These are phyloP conservation scores for Arrhamphus sclerolepis DNA, from an alignment of 2,797 vertebrate species.

Conservation along the genomic window DNA sequence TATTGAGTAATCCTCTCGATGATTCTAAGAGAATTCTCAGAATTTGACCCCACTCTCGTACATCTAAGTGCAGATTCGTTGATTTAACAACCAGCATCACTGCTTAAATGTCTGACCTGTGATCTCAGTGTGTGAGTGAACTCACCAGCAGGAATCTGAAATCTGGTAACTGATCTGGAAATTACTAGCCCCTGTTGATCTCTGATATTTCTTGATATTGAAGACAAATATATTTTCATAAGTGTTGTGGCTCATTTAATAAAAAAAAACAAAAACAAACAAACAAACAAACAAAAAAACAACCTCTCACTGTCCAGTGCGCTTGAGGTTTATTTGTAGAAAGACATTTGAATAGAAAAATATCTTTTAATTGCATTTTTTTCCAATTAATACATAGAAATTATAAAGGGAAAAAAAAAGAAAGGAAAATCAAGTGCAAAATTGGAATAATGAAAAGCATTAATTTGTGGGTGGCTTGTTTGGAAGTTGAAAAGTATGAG, in stretches of 20 bases:
- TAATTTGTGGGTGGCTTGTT: slow-evolving; percentile 16
- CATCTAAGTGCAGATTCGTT: slow-evolving; percentile 25
- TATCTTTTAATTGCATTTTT: slow-evolving; percentile 15
- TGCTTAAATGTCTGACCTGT: slow-evolving; percentile 42
- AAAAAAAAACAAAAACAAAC: too few species aligned
- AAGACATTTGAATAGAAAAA: slow-evolving; percentile 19
- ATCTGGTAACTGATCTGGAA: slow-evolving; percentile 55
- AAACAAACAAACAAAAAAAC: too few species aligned
- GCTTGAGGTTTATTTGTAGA: slow-evolving; percentile 7
- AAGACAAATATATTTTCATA: slow-evolving; percentile 41
- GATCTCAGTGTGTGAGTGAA: slow-evolving; percentile 35
- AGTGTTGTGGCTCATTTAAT: slow-evolving; percentile 18
- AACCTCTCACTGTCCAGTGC: neutral
- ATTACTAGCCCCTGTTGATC: slow-evolving; percentile 36
- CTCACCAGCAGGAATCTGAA: slow-evolving; percentile 47
- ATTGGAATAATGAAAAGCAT: slow-evolving; percentile 28
- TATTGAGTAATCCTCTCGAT: neutral
- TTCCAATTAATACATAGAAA: too few species aligned
- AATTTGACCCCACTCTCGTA: neutral
- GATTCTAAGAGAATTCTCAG: slow-evolving; percentile 29
- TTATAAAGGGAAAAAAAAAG: slow-evolving; percentile 16
- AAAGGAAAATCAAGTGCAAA: slow-evolving; percentile 13
- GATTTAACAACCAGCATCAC: slow-evolving; percentile 60
- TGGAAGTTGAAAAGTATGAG: slow-evolving; percentile 45
- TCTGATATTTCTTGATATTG: slow-evolving; percentile 15